phyloP scores from a whole-genome alignment of 2,113 vertebrate species.

The Vireo altiloquus region DNA sequence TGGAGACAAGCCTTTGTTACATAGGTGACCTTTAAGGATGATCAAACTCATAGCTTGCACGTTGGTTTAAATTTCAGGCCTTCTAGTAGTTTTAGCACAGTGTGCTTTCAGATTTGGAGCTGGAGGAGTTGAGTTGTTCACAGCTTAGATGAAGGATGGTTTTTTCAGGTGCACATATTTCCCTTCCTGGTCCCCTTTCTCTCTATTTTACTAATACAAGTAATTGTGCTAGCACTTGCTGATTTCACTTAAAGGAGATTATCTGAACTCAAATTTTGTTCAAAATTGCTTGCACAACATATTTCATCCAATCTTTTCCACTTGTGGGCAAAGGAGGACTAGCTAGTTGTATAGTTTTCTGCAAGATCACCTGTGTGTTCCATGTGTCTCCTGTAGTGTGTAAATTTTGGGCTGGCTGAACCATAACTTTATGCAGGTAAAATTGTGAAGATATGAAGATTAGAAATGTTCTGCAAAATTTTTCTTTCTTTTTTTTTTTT shows the following conservation, averaged over 20 bases:
- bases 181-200: background rate
- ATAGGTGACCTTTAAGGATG: background rate
- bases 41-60: background rate
- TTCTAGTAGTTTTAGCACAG: background rate
- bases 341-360: background rate
- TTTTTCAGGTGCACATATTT: background rate
- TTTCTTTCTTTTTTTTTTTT: background rate
- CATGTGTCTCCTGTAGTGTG: background rate
- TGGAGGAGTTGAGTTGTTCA: background rate
- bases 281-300: background rate
- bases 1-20: background rate
- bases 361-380: background rate
- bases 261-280: background rate
- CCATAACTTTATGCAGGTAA: background rate
- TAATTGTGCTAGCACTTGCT: background rate
- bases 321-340: background rate
- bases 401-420: background rate
- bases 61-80: background rate
- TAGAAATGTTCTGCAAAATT: background rate
- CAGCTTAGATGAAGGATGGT: background rate
- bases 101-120: background rate
- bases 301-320: background rate
- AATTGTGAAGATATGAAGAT: background rate
- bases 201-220: background rate
- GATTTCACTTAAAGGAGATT: background rate